Evolutionary conservation across 1,140 invertebrate species (phyloP).

Genomic region (Manduca sexta): DNA sequence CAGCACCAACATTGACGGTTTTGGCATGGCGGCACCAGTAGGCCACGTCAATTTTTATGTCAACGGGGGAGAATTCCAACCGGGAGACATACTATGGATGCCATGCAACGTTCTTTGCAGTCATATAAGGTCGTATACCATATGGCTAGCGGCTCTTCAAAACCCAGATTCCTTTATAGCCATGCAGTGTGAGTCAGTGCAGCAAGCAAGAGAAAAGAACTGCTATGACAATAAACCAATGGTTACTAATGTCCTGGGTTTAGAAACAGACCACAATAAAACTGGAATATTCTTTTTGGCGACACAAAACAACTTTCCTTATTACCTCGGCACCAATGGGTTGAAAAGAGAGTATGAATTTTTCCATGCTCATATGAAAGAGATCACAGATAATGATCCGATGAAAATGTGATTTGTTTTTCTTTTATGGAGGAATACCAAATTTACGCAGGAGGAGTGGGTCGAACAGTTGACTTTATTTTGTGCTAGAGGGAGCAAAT

Average conservation of each 20-base stretch:
- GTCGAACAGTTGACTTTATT: too few species aligned
- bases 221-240: slow-evolving; percentile 38
- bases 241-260: slow-evolving; percentile 39
- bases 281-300: slow-evolving; percentile 47
- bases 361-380: slow-evolving; percentile 6
- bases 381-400: slow-evolving; percentile 3
- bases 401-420: background rate
- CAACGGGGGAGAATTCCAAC: slow-evolving; percentile 81
- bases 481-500: too few species aligned
- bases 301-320: slow-evolving; percentile 37
- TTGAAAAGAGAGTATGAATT: slow-evolving; percentile 37
- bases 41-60: slow-evolving; percentile 80
- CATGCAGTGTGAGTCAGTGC: slow-evolving; percentile 47
- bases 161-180: slow-evolving; percentile 43
- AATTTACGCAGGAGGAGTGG: too few species aligned
- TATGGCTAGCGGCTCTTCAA: slow-evolving; percentile 39
- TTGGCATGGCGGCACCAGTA: slow-evolving; percentile 77
- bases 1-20: slow-evolving; percentile 79
- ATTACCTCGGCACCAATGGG: slow-evolving; percentile 40
- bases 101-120: slow-evolving; percentile 42
- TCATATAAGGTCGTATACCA: slow-evolving; percentile 32
- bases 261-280: slow-evolving; percentile 32
- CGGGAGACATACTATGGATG: slow-evolving; percentile 60
- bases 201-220: slow-evolving; percentile 39
- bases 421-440: too few species aligned